Percentiles rank a stretch among this genome's conserved stretches.
Evolutionary conservation across 1,140 invertebrate genomes (phyloP).

Genomic region (Stegodyphus dumicola): DNA sequence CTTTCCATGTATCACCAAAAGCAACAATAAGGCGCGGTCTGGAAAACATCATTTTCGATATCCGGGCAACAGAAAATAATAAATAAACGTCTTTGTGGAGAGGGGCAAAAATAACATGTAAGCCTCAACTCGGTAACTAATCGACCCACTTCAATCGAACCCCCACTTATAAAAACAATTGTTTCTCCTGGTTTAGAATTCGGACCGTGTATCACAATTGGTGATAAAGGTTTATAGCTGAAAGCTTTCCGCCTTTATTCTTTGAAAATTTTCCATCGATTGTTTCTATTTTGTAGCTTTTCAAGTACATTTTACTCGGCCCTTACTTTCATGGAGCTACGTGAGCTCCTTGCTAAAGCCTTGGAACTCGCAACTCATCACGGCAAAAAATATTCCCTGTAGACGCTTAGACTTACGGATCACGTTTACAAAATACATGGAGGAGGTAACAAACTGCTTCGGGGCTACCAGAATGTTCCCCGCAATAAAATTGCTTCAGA

Average conservation of each 20-base stretch:
- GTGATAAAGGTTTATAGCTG: conserved; percentile 60
- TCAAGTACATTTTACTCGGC: conserved; percentile 55
- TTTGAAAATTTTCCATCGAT: conserved; percentile 53
- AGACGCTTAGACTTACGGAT: conserved; percentile 54
- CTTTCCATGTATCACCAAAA: conserved; percentile 23
- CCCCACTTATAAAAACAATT: conserved; percentile 56
- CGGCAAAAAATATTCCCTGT: conserved; percentile 48
- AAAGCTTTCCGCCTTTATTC: conserved; percentile 47
- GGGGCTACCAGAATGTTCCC: conserved; percentile 19
- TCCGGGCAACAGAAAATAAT: conserved; percentile 29
- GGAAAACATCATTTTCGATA: conserved; percentile 39
- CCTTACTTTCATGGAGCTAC: conserved; percentile 50
- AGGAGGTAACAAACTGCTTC: conserved; percentile 46
- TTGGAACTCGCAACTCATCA: conserved; percentile 37
- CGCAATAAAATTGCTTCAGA: conserved; percentile 52
- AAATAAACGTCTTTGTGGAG: conserved; percentile 45
- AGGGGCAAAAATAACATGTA: conserved; percentile 42
- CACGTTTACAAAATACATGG: conserved; percentile 57
- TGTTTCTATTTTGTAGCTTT: conserved; percentile 59
- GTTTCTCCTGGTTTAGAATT: conserved; percentile 55
- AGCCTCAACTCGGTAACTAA: conserved; percentile 48
- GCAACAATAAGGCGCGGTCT: conserved; percentile 29
- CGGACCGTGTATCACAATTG: conserved; percentile 56
- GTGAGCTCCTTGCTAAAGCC: conserved; percentile 48
- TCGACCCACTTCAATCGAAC: conserved; percentile 41